These are phyloP conservation scores for Anableps anableps DNA, from an alignment of 2,797 vertebrate genomes.

Conservation along the genomic window DNA sequence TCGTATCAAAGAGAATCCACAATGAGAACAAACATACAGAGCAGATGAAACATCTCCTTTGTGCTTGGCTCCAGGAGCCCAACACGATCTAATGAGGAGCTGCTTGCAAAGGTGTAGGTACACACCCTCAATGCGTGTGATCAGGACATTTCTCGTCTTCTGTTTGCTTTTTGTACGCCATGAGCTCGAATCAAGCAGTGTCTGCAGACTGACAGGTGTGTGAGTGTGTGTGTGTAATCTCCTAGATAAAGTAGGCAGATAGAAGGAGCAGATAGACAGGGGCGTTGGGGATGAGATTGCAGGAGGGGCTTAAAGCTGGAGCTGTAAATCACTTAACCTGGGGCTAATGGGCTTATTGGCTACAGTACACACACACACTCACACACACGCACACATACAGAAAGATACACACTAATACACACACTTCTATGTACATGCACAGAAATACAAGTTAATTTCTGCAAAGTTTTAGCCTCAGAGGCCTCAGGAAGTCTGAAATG, in stretches of 20 bases:
- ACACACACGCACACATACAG: conserved; percentile 49
- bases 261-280: conserved; percentile 67
- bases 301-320: conserved; percentile 69
- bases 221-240: conserved; percentile 58
- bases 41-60: conserved; percentile 71
- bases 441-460: conserved; percentile 41
- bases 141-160: conserved; percentile 41
- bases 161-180: conserved; percentile 6
- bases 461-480: conserved; percentile 31
- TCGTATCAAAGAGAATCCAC: conserved; percentile 66
- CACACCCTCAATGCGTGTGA: conserved; percentile 12
- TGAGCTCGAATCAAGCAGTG: conserved; percentile 25
- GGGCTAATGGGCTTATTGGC: conserved; percentile 78
- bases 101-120: conserved; percentile 21
- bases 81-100: conserved; percentile 56
- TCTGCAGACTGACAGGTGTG: conserved; percentile 62
- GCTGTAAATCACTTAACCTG: conserved; percentile 82
- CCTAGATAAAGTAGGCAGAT: conserved; percentile 72
- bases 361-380: conserved; percentile 54
- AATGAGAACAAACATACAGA: conserved; percentile 72
- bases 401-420: conserved; percentile 31
- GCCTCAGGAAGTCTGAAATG: conserved; percentile 63
- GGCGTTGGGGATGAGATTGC: conserved; percentile 71
- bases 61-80: conserved; percentile 54
- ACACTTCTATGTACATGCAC: conserved; percentile 31